Conservation (phyloP, 2,797 vertebrate species). For the Acropternis orthonyx region DNA sequence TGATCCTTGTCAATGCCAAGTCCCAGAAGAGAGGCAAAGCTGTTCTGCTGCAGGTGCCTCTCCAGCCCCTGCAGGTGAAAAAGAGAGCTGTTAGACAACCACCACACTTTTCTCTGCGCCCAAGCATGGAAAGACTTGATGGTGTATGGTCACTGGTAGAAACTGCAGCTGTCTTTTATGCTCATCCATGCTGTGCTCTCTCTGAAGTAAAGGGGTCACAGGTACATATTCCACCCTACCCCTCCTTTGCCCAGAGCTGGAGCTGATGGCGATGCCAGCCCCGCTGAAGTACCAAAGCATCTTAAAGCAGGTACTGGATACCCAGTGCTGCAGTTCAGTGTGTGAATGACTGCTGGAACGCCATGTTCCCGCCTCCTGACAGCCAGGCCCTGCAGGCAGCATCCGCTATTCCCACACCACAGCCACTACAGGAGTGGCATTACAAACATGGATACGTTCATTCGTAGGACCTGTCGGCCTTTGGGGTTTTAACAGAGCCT, state of each 20-base stretch:
- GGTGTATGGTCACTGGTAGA: not conserved
- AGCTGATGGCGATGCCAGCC: not conserved
- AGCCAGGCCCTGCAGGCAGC: not conserved
- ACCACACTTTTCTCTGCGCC: not conserved
- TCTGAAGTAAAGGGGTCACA: not conserved
- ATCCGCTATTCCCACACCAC: not conserved
- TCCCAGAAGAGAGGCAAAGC: not conserved
- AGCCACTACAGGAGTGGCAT: rapidly evolving
- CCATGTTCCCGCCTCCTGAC: rapidly evolving
- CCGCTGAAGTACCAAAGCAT: not conserved
- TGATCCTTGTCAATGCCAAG: not conserved
- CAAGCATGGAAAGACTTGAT: not conserved
- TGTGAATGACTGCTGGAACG: rapidly evolving
- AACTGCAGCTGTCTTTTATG: not conserved
- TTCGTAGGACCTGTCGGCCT: rapidly evolving
- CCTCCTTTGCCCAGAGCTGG: not conserved
- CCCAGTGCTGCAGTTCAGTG: rapidly evolving
- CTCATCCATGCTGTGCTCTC: not conserved
- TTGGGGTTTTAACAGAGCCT: not conserved
- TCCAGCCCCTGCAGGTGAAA: not conserved
- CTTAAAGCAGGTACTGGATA: not conserved
- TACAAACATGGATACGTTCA: rapidly evolving
- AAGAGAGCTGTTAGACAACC: not conserved
- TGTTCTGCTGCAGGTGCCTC: not conserved
- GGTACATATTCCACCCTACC: rapidly evolving